These are phyloP conservation scores for Geotrupes spiniger DNA, from an alignment of 2,888 invertebrate species.

Conservation along the genomic window DNA sequence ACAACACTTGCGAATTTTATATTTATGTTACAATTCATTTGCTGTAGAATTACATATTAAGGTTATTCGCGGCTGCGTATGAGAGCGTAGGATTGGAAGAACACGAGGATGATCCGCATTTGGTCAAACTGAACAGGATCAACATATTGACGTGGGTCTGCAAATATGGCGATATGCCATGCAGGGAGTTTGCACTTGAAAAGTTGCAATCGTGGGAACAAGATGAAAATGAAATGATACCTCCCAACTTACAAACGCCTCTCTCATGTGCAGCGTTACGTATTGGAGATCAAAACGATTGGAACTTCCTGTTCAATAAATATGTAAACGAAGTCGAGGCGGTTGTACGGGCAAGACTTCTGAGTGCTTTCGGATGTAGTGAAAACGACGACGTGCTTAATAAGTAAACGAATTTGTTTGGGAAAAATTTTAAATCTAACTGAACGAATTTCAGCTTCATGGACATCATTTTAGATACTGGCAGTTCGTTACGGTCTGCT, in stretches of 20 bases:
- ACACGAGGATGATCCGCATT: constrained; percentile 37
- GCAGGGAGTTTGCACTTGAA: constrained; percentile 50
- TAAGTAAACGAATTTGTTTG: constrained; percentile 3
- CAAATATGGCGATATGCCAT: constrained; percentile 57
- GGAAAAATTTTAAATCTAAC: not conserved
- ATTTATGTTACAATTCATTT: not conserved
- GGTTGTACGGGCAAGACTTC: constrained; percentile 13
- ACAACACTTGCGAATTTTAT: constrained; percentile 17
- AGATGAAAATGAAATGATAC: constrained; percentile 42
- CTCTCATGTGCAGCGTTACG: constrained; percentile 74
- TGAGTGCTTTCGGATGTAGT: constrained; percentile 26
- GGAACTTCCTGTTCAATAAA: constrained; percentile 58
- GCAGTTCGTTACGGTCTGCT: not conserved
- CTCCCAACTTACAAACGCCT: constrained; percentile 63
- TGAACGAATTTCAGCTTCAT: not conserved
- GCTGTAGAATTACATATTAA: constrained; percentile 16
- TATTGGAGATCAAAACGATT: constrained; percentile 59
- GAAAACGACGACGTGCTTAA: constrained; percentile 16
- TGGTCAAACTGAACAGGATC: constrained; percentile 58
- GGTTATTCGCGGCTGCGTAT: constrained; percentile 4
- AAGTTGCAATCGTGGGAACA: constrained; percentile 47
- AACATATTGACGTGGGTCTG: constrained; percentile 63
- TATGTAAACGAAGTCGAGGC: constrained; percentile 35
- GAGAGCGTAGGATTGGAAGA: constrained; percentile 20
- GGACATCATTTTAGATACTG: constrained; percentile 7